These are phyloP conservation scores for Callipepla squamata DNA, from an alignment of 2,113 vertebrate species.

Conservation along the genomic window DNA sequence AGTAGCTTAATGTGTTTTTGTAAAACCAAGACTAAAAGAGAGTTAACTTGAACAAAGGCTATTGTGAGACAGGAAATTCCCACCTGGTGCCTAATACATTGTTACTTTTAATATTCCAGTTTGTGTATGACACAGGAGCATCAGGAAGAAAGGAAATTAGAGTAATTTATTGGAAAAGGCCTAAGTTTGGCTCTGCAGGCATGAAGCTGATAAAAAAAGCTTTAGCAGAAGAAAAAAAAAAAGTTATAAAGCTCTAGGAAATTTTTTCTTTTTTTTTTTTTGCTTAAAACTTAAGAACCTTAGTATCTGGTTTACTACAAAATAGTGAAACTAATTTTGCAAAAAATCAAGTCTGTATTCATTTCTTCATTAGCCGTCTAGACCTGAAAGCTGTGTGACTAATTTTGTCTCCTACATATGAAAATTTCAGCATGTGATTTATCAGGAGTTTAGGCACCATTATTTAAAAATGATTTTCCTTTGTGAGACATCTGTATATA, in stretches of 20 bases:
- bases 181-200: neutral
- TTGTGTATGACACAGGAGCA: constrained; percentile 17
- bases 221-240: neutral
- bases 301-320: neutral
- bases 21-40: neutral
- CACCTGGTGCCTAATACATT: constrained; percentile 22
- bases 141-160: constrained; percentile 33
- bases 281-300: neutral
- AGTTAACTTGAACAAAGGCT: neutral
- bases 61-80: constrained; percentile 47
- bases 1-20: neutral
- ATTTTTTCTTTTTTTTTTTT: neutral
- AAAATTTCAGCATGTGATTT: neutral
- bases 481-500: neutral
- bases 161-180: neutral
- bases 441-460: neutral
- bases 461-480: neutral
- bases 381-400: neutral
- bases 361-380: neutral
- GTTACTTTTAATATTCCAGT: neutral
- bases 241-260: neutral
- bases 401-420: neutral
- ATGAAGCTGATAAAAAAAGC: neutral
- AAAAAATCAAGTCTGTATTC: neutral
- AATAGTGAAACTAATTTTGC: neutral